Conservation (phyloP, 2,888 invertebrate genomes). For the Drosophila melanosoma region DNA sequence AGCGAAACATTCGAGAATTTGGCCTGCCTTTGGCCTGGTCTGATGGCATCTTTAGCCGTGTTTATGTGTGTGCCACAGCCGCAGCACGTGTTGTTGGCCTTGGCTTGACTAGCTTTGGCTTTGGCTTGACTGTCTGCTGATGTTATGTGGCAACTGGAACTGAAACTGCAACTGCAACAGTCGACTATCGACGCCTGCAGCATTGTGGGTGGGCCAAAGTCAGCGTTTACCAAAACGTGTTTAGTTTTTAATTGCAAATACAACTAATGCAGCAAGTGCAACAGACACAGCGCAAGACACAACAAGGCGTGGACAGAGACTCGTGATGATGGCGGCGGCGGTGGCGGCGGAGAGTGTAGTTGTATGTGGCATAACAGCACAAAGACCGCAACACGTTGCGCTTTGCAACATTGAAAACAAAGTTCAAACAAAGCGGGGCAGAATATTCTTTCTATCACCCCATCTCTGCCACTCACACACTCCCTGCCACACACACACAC, state of each 20-base stretch:
- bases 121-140: constrained; percentile 12
- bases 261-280: constrained; percentile 47
- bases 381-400: constrained; percentile 53
- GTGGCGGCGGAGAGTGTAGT: background rate
- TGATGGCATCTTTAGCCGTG: constrained; percentile 45
- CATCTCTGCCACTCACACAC: background rate
- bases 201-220: constrained; percentile 69
- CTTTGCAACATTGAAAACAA: constrained; percentile 74
- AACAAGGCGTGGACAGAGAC: no score
- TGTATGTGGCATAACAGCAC: constrained; percentile 34
- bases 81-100: constrained; percentile 75
- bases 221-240: constrained; percentile 63
- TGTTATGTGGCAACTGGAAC: constrained; percentile 27
- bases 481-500: constrained; percentile 1
- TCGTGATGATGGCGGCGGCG: no score
- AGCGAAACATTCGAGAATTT: background rate
- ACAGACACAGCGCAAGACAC: constrained; percentile 4
- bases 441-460: background rate
- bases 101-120: constrained; percentile 4
- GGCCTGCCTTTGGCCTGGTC: constrained; percentile 18
- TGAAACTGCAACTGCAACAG: constrained; percentile 33
- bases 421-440: constrained; percentile 74
- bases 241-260: constrained; percentile 78
- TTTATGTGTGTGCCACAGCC: constrained; percentile 24
- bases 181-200: constrained; percentile 62